These are phyloP conservation scores for Galerucella pusilla DNA, from an alignment of 2,888 invertebrate genomes.

Conservation along the genomic window DNA sequence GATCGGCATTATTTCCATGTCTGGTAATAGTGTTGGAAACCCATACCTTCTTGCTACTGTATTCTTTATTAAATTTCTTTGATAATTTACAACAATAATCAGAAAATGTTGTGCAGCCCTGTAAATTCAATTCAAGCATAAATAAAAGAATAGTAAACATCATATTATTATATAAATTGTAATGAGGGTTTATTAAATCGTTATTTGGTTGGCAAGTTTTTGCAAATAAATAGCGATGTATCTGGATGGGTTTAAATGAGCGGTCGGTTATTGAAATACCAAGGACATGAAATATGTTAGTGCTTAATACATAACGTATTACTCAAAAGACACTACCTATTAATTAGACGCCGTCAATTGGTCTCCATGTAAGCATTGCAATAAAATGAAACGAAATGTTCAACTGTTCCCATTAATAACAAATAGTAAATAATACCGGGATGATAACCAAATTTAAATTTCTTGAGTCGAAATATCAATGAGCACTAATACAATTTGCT, in stretches of 20 bases:
- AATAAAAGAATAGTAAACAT: not conserved
- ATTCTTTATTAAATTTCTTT: too few relatives aligned
- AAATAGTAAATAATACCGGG: slow-evolving; percentile 12
- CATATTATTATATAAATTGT: not conserved
- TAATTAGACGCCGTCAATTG: slow-evolving; percentile 37
- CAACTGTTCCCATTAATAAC: slow-evolving; percentile 32
- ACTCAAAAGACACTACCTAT: slow-evolving; percentile 36
- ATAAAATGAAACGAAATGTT: slow-evolving; percentile 37
- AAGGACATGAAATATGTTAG: slow-evolving; percentile 35
- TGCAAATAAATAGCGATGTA: slow-evolving; percentile 15
- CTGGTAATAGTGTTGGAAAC: too few relatives aligned
- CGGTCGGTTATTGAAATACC: slow-evolving; percentile 33
- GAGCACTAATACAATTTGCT: not conserved
- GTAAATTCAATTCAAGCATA: not conserved
- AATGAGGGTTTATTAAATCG: slow-evolving; percentile 4
- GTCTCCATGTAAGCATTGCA: slow-evolving; percentile 36
- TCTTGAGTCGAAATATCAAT: not conserved
- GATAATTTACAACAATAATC: too few relatives aligned
- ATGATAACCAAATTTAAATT: slow-evolving; percentile 5
- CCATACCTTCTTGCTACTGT: too few relatives aligned
- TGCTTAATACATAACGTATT: slow-evolving; percentile 35
- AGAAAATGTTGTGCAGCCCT: too few relatives aligned
- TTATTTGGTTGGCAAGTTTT: slow-evolving; percentile 3
- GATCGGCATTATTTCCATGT: too few relatives aligned
- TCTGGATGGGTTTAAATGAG: slow-evolving; percentile 31